Percentiles rank a stretch among this genome's conserved stretches.
Evolutionary conservation across 2,113 vertebrate species (phyloP).

Genomic region (Cranoglanis bouderius): DNA sequence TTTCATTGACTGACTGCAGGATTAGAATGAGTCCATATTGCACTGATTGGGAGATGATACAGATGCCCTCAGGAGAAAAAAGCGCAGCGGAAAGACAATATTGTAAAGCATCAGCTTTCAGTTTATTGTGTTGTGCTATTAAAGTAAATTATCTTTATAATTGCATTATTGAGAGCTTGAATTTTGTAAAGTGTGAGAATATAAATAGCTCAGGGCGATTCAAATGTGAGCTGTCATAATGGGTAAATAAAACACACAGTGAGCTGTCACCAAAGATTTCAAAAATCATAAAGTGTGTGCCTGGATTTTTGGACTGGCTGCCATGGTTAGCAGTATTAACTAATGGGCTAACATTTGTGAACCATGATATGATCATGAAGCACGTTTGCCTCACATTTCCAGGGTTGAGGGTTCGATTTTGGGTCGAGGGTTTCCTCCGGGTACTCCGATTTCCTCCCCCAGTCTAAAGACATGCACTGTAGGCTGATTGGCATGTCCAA

Average conservation of each 20-base stretch:
- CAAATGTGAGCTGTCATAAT: neutral
- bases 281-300: neutral
- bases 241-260: constrained; percentile 11
- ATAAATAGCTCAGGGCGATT: constrained; percentile 7
- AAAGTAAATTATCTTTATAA: constrained; percentile 30
- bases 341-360: neutral
- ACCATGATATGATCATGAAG: too few relatives aligned
- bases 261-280: constrained; percentile 5
- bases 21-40: constrained; percentile 23
- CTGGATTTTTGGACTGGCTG: neutral
- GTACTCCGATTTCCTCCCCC: too few relatives aligned
- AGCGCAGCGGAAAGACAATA: neutral
- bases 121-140: constrained; percentile 13
- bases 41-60: constrained; percentile 11
- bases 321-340: neutral
- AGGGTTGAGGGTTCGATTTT: too few relatives aligned
- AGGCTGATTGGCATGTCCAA: too few relatives aligned
- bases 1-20: neutral
- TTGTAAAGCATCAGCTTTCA: constrained; percentile 13
- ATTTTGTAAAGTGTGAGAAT: neutral
- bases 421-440: too few relatives aligned
- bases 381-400: too few relatives aligned
- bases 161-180: constrained; percentile 3
- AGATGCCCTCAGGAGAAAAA: neutral
- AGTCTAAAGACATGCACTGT: too few relatives aligned